Percentiles rank a stretch among this genome's conserved stretches.
phyloP scores from a whole-genome alignment of 2,113 vertebrate genomes.

The Rallus limicola region DNA sequence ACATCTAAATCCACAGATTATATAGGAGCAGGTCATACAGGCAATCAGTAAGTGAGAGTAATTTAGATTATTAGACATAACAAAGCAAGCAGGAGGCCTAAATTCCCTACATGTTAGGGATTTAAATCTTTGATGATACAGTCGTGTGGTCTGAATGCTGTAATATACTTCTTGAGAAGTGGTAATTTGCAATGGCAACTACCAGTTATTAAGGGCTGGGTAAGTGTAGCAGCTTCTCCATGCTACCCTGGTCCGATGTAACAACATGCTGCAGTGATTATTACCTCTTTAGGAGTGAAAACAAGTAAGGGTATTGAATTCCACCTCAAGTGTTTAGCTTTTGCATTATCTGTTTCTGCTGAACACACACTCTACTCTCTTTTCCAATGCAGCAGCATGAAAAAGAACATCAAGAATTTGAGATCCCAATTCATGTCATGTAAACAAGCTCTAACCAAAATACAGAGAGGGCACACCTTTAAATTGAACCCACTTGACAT shows the following conservation, averaged over 20 bases:
- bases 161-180: background rate
- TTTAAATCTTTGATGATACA: background rate
- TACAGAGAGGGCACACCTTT: background rate
- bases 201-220: background rate
- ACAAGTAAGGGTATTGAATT: background rate
- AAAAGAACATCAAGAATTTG: background rate
- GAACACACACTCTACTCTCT: background rate
- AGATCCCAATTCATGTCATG: background rate
- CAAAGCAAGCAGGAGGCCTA: background rate
- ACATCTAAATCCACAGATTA: background rate
- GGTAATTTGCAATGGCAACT: background rate
- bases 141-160: background rate
- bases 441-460: background rate
- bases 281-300: background rate
- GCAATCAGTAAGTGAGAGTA: background rate
- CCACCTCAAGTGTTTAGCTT: background rate
- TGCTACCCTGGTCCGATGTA: background rate
- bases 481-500: background rate
- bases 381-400: background rate
- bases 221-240: background rate
- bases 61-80: background rate
- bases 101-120: background rate
- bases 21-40: background rate
- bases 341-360: background rate
- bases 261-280: background rate